phyloP scores from a whole-genome alignment of 2,888 invertebrate genomes.

The Athripsodes cinereus region DNA sequence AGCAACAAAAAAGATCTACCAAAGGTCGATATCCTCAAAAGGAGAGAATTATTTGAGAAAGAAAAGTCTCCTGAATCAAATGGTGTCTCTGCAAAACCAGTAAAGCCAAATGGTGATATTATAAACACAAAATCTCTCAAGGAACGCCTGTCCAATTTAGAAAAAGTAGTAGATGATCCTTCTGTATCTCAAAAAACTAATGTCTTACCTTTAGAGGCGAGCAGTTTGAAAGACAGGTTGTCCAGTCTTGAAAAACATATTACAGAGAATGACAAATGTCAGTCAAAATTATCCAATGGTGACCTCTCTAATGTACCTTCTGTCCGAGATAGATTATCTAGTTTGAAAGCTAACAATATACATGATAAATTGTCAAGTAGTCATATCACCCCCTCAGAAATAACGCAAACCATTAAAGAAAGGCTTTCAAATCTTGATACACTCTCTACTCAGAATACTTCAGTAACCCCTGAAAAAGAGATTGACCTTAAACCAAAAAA shows the following conservation, averaged over 20 bases:
- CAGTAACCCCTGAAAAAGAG: slow-evolving; percentile 19
- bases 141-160: slow-evolving; percentile 64
- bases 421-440: slow-evolving; percentile 48
- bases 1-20: slow-evolving; percentile 56
- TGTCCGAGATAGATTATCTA: slow-evolving; percentile 46
- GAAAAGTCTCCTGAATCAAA: slow-evolving; percentile 52
- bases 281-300: slow-evolving; percentile 43
- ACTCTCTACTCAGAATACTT: slow-evolving; percentile 42
- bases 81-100: slow-evolving; percentile 33
- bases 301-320: slow-evolving; percentile 42
- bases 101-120: slow-evolving; percentile 56
- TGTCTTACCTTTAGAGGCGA: slow-evolving; percentile 55
- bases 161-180: slow-evolving; percentile 57
- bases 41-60: slow-evolving; percentile 77
- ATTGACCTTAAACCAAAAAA: slow-evolving; percentile 34
- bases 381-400: slow-evolving; percentile 13
- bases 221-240: slow-evolving; percentile 57
- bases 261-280: slow-evolving; percentile 43
- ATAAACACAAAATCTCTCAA: slow-evolving; percentile 63
- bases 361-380: slow-evolving; percentile 21
- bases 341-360: slow-evolving; percentile 28
- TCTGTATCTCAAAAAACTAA: slow-evolving; percentile 41
- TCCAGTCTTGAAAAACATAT: slow-evolving; percentile 52
- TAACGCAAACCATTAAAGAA: slow-evolving; percentile 38
- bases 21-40: slow-evolving; percentile 77